Evolutionary conservation across 53 echinoderm and acorn worm species (phyloP).

Genomic region (Mesocentrotus franciscanus): DNA sequence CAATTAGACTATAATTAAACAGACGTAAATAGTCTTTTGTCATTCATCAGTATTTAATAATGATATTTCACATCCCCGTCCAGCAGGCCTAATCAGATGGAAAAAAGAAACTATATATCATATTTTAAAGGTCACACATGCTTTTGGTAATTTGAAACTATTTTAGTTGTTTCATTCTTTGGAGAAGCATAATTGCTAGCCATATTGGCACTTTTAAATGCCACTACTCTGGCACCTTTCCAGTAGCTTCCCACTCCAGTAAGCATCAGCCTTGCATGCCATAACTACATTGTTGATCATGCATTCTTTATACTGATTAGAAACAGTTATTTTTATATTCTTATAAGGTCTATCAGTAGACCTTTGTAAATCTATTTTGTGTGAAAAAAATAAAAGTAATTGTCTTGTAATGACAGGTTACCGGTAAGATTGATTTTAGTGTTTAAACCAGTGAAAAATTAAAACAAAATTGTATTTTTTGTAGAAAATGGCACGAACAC

Average conservation of each 20-base stretch:
- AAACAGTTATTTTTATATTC: too few species aligned
- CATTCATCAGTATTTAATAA: background rate
- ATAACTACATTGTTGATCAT: too few species aligned
- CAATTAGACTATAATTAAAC: background rate
- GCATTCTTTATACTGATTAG: too few species aligned
- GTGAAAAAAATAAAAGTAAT: too few species aligned
- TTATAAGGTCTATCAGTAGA: too few species aligned
- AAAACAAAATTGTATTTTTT: too few species aligned
- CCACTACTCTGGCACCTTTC: background rate
- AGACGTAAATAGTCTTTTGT: background rate
- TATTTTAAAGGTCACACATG: background rate
- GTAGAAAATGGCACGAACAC: too few species aligned
- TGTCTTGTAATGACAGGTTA: too few species aligned
- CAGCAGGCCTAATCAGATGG: background rate
- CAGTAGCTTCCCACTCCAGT: background rate
- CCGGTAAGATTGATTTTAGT: too few species aligned
- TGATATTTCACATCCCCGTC: background rate
- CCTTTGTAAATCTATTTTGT: too few species aligned
- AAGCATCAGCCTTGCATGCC: background rate
- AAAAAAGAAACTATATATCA: background rate
- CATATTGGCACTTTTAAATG: background rate
- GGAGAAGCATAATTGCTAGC: background rate
- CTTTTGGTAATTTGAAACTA: background rate
- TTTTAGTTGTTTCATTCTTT: slow-evolving; percentile 14
- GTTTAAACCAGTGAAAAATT: too few species aligned